These are phyloP conservation scores for Morpho helenor DNA, from an alignment of 2,888 invertebrate species.

Conservation along the genomic window DNA sequence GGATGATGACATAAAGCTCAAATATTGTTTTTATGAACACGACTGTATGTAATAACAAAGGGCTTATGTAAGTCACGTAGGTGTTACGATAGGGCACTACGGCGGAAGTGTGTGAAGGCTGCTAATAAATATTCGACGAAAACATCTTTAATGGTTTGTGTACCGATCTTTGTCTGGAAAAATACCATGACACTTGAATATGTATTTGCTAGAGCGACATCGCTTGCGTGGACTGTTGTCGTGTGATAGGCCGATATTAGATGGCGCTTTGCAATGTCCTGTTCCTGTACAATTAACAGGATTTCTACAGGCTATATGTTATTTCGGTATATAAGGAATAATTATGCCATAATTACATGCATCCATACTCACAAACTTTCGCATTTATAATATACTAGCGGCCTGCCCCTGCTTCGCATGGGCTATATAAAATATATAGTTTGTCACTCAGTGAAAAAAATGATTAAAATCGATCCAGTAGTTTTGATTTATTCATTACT, in stretches of 20 bases:
- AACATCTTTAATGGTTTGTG: conserved; percentile 5
- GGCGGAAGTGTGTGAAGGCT: conserved; percentile 7
- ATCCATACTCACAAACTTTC: too few relatives aligned
- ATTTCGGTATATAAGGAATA: too few relatives aligned
- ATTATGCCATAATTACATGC: too few relatives aligned
- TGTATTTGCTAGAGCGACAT: background rate
- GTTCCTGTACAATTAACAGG: background rate
- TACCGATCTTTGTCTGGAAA: conserved; percentile 2
- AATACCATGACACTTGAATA: background rate
- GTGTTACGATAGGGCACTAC: background rate
- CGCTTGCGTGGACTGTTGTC: background rate
- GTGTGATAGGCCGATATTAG: too few relatives aligned
- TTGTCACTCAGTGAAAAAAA: too few relatives aligned
- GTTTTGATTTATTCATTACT: too few relatives aligned
- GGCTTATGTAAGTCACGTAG: conserved; percentile 6
- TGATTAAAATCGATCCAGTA: too few relatives aligned
- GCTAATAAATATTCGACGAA: background rate
- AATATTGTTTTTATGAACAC: too few relatives aligned
- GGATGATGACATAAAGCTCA: too few relatives aligned
- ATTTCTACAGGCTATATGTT: background rate
- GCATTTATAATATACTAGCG: too few relatives aligned
- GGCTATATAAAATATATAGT: too few relatives aligned
- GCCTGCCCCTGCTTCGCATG: too few relatives aligned
- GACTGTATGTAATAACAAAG: background rate
- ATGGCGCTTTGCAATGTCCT: background rate